Evolutionary conservation across 2,888 invertebrate genomes (phyloP).

Genomic region (Zaprionus bogoriensis): DNA sequence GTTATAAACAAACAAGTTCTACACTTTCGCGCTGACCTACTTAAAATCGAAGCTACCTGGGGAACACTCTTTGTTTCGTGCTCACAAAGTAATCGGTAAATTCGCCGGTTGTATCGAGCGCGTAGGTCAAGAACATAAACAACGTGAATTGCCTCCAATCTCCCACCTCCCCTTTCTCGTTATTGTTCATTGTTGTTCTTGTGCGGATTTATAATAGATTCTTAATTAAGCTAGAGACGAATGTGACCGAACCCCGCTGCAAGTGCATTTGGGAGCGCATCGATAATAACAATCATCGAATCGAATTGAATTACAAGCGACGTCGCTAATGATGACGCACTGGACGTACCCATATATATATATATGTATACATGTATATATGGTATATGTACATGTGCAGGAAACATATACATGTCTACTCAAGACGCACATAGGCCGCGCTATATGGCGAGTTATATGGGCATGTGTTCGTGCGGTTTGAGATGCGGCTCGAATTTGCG

Average conservation of each 20-base stretch:
- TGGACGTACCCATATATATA: background rate
- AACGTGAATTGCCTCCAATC: background rate
- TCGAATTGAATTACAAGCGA: slow-evolving; percentile 17
- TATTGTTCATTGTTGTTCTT: no score
- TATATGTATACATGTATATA: background rate
- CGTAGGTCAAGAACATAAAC: background rate
- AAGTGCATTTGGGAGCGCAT: background rate
- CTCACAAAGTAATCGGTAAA: no score
- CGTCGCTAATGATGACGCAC: slow-evolving; percentile 37
- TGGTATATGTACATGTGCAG: background rate
- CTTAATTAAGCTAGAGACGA: slow-evolving; percentile 13
- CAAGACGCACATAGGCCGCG: background rate
- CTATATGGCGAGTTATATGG: background rate
- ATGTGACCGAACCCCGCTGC: background rate
- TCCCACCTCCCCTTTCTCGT: background rate
- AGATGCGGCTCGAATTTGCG: slow-evolving; percentile 11
- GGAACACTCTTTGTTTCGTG: no score
- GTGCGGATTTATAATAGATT: slow-evolving; percentile 9
- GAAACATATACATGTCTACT: background rate
- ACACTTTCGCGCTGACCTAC: no score
- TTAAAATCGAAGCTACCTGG: no score
- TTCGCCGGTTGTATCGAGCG: background rate
- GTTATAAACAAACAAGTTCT: no score
- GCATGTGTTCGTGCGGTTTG: background rate
- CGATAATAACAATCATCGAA: slow-evolving; percentile 26